Evolutionary conservation across 2,797 vertebrate species (phyloP), one percentile per base, ranked within the genome.

Genomic region (Schizopygopsis pylzovi): DNA sequence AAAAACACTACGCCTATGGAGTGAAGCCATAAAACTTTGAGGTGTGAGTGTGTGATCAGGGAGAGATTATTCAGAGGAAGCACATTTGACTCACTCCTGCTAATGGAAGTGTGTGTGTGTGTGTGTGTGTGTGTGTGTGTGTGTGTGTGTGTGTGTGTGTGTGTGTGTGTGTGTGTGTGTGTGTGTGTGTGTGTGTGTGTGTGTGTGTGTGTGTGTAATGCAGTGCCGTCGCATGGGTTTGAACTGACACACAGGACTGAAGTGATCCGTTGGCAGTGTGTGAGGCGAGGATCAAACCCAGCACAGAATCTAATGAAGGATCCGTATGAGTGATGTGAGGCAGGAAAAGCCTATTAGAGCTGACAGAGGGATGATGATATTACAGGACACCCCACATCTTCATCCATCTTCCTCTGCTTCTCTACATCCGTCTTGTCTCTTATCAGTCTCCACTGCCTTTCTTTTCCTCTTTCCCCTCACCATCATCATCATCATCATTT

Each of bases 281-380:
- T 22, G 72, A 75, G 72, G 9, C 28, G 73, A 8, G 75, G 75
- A 78, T 78, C 75, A 78, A 56, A 16, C 33, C 75, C 20, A 43
- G 41, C 39, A n/a, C 97, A 98, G 18, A 97, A 97, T 97, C 97
- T 98, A 98, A 99, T 97, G 97, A 97, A 97, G 96, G 96, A 84
- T 96, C 97, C 96, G 96, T 98, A 97, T 99, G 98, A 99, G 97
- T 98, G 98, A 99, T 99, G 98, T 97, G 97, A 97, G 97, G 96
- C 97, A 97, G 96, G 97, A 97, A 97, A 99, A 99, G 97, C 97
- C 98, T 99, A 99, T 99, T 99, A 99, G 97, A 96, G 95, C 97
- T 99, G 98, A 98, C 98, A 99, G 98, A 97, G 97, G 97, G 97
- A 98, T 99, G 98, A 98, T 98, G 98, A 99, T 99, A 99, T 99